Conservation (phyloP, 64 coral and sea anemone genomes). For the Anthopleura sola region DNA sequence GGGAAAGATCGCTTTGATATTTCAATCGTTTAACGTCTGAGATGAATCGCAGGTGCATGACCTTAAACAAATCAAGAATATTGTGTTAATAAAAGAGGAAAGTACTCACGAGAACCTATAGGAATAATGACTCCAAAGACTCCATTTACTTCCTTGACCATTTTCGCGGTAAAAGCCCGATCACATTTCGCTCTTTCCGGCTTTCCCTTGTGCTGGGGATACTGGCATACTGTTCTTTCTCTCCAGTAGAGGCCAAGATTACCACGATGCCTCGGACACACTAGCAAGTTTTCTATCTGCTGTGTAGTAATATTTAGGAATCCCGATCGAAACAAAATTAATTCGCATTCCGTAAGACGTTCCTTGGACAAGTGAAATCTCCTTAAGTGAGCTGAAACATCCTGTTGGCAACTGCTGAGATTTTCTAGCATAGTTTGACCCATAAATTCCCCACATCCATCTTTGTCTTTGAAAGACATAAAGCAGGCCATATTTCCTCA, state of each 20-base stretch:
- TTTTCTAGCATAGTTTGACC: neutral
- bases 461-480: constrained; percentile 6
- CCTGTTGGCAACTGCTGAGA: neutral
- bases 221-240: constrained; percentile 45
- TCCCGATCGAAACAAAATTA: neutral
- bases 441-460: constrained; percentile 21
- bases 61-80: neutral
- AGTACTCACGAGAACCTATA: constrained; percentile 21
- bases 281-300: constrained; percentile 25
- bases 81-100: neutral
- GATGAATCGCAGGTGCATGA: too few relatives aligned
- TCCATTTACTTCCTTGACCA: constrained; percentile 17
- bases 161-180: constrained; percentile 12
- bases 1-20: too few relatives aligned
- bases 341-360: neutral
- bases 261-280: constrained; percentile 38
- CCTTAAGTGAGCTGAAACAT: constrained; percentile 14
- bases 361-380: constrained; percentile 23
- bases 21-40: too few relatives aligned
- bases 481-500: constrained; percentile 15
- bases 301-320: neutral
- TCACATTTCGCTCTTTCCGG: constrained; percentile 27
- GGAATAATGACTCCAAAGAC: constrained; percentile 19
- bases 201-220: constrained; percentile 42
- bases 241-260: constrained; percentile 41